Percentiles rank a stretch among this genome's conserved stretches.
phyloP scores from a whole-genome alignment of 2,797 vertebrate genomes.

The Intellagama lesueurii region DNA sequence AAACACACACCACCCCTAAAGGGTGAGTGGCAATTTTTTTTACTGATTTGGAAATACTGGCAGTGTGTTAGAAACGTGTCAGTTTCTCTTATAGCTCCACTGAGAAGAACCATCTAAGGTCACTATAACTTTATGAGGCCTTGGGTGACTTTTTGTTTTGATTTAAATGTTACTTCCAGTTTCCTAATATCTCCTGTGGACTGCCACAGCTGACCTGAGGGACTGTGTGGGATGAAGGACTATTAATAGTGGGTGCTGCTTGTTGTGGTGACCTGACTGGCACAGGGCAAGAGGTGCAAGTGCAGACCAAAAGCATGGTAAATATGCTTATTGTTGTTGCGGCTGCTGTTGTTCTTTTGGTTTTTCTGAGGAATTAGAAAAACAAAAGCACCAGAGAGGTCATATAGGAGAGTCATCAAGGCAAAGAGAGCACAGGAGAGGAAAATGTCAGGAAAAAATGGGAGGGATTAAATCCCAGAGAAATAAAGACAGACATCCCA shows the following conservation, averaged over 20 bases:
- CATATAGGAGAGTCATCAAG: too few relatives aligned
- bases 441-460: neutral
- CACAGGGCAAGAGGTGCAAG: too few relatives aligned
- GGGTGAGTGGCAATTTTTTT: neutral
- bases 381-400: neutral
- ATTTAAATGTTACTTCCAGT: neutral
- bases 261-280: neutral
- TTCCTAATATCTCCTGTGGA: neutral
- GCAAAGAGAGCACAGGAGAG: neutral
- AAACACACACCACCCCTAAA: neutral
- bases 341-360: neutral
- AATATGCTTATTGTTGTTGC: neutral
- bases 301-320: neutral
- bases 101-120: slow-evolving; percentile 10
- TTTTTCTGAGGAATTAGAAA: neutral
- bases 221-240: neutral
- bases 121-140: neutral
- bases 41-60: slow-evolving; percentile 7
- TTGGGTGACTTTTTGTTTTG: neutral
- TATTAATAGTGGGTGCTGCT: neutral
- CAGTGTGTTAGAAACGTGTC: slow-evolving; percentile 9
- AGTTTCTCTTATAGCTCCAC: slow-evolving; percentile 19
- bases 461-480: neutral
- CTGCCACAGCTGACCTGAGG: neutral
- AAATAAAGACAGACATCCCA: neutral